Percentiles rank a stretch among this genome's conserved stretches.
These are phyloP conservation scores for Arnoldichthys spilopterus DNA, from an alignment of 2,797 vertebrate species.

Conservation along the genomic window DNA sequence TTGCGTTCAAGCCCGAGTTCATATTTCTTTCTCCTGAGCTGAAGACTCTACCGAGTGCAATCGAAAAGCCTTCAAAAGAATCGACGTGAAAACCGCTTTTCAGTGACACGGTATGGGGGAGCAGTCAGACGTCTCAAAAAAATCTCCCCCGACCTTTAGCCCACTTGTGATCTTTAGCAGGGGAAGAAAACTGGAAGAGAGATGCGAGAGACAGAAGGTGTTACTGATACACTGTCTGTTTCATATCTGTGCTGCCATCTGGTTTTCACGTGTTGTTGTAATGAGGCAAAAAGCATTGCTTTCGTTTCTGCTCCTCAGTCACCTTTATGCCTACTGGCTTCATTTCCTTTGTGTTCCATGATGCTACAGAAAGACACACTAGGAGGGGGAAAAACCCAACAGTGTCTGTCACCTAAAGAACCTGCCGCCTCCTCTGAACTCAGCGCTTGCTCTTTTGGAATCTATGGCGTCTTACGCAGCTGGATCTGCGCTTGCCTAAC, in stretches of 20 bases:
- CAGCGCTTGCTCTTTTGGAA: neutral
- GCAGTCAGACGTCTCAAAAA: conserved; percentile 26
- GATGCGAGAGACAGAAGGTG: conserved; percentile 50
- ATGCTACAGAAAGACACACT: conserved; percentile 22
- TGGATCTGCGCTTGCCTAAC: neutral
- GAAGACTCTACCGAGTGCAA: neutral
- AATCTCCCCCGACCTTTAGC: conserved; percentile 42
- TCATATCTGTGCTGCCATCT: conserved; percentile 49
- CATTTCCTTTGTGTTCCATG: conserved; percentile 33
- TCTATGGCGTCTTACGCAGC: neutral
- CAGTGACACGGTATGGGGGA: conserved; percentile 17
- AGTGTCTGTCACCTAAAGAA: conserved; percentile 9
- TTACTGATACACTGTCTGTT: conserved; percentile 39
- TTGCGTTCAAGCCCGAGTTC: neutral
- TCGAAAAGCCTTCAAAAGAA: neutral
- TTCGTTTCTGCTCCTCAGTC: conserved; percentile 59
- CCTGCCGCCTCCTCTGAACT: neutral
- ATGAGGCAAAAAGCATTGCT: neutral
- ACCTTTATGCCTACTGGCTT: conserved; percentile 45
- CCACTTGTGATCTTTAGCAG: conserved; percentile 34
- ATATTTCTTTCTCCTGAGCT: conserved; percentile 10
- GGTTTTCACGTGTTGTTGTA: conserved; percentile 45
- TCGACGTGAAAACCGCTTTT: conserved; percentile 5
- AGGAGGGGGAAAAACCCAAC: conserved; percentile 8
- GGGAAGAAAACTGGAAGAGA: conserved; percentile 20